Base-by-base conservation (phyloP, 2,797 vertebrate genomes). In the Enteromius afrohamiltoni region DNA sequence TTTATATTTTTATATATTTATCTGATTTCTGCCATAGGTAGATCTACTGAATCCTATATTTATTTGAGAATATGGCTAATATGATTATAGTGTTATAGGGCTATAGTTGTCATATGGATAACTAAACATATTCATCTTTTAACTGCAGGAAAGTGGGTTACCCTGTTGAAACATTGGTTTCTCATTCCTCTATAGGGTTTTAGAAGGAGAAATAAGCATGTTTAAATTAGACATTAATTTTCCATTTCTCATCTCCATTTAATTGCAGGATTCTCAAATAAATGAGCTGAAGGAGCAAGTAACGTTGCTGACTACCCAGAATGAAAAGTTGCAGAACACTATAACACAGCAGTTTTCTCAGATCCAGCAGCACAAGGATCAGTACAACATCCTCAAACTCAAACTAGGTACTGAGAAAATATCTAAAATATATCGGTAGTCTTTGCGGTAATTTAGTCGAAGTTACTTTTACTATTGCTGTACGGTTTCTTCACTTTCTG, bases 321-420 rank as follows among this genome's bases (percentile, higher is more conserved):
- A 94, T 0, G 97, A 99, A 51, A 96, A 97, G 90, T 91, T 97
- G 69, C 97, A 98, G 89, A 89, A 88, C 4, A 95, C 96, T 2
- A 82, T 96, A 81, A 95, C 95, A 0, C 97, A 98, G 89, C 98
- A 99, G 87, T 88, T 94, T 14, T 94, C 96, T 0, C 97, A 99
- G 94, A 98, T 99, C 90, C 98, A 98, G 77, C 98, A 99, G 90
- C 97, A 99, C 87, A 99, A 98, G 89, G 98, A 99, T 91, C 98
- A 99, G 67, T 99, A 99, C 88, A 99, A 99, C 92, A 95, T 99
- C 88, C 96, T 99, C 78, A 99, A 99, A 93, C 93, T 99, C 2
- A 98, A 99, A 88, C 90, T 98, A 87, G 98, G 98, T 98, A 93
- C 49, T 87, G 78, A 19, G 71, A 4, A 64, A 45, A 37, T 64